Percentiles rank a stretch among this genome's conserved stretches.
Evolutionary conservation across 1,140 invertebrate species (phyloP).

Genomic region (Neodiprion virginianus): DNA sequence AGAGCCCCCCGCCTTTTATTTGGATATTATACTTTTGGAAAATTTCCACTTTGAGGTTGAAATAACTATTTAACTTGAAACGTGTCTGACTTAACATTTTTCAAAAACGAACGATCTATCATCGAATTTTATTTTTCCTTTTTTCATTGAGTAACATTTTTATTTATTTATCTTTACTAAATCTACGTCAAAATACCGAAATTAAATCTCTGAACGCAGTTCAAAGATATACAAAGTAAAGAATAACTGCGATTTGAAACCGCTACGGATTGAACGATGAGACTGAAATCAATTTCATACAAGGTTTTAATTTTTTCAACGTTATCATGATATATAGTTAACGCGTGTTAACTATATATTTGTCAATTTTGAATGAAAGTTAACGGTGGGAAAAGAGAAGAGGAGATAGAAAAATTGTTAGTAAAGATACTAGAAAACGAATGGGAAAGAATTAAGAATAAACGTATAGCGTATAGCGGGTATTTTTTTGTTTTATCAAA

Average conservation of each 20-base stretch:
- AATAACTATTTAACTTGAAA: neutral
- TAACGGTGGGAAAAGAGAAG: conserved; percentile 2
- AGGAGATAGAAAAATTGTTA: conserved; percentile 10
- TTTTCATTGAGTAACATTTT: neutral
- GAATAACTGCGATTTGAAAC: too few species aligned
- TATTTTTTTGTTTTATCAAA: neutral
- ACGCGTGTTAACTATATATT: too few species aligned
- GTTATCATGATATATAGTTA: too few species aligned
- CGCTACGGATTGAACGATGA: neutral
- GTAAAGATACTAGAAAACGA: conserved; percentile 6
- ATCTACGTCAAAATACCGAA: too few species aligned
- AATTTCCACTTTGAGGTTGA: neutral
- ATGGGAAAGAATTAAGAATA: neutral
- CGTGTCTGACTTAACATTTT: neutral
- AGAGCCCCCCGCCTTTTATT: conserved; percentile 11
- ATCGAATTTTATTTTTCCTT: neutral
- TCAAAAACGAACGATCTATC: neutral
- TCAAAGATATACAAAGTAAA: too few species aligned
- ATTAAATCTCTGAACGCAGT: too few species aligned
- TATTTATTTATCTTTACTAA: neutral
- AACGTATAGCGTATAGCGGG: neutral
- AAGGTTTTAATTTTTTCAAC: too few species aligned
- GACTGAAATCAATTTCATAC: neutral
- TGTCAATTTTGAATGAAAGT: neutral
- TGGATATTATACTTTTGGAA: neutral